Percentiles rank a stretch among this genome's conserved stretches.
These are phyloP conservation scores for Heterodera schachtii DNA, from an alignment of 1,140 invertebrate species.

Conservation along the genomic window DNA sequence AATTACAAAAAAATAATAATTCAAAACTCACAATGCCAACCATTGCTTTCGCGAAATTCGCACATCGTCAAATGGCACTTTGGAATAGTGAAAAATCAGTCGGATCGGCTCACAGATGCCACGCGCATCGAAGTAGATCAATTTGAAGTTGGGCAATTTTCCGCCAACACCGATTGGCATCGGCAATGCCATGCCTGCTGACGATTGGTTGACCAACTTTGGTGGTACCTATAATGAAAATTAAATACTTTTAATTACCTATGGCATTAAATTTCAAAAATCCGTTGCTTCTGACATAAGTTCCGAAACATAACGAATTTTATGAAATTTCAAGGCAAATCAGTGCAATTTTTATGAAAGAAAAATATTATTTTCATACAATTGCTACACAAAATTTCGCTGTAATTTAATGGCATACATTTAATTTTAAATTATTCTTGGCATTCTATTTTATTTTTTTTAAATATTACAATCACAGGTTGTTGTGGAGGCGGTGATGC, in stretches of 20 bases:
- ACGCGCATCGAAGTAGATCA: slow-evolving; percentile 31
- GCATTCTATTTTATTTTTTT: too few relatives aligned
- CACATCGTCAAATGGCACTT: slow-evolving; percentile 37
- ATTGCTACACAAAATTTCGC: too few relatives aligned
- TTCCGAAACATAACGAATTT: too few relatives aligned
- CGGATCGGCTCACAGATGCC: slow-evolving; percentile 29
- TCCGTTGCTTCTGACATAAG: too few relatives aligned
- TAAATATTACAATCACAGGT: background rate
- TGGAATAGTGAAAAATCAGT: slow-evolving; percentile 29
- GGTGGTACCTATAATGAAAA: background rate
- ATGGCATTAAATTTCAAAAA: too few relatives aligned
- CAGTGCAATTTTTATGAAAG: too few relatives aligned
- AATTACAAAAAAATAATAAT: background rate
- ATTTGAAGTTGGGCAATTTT: slow-evolving; percentile 22
- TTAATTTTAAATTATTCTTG: too few relatives aligned
- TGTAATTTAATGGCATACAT: too few relatives aligned
- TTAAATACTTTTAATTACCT: too few relatives aligned
- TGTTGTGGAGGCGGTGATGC: background rate
- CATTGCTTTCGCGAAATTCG: slow-evolving; percentile 45
- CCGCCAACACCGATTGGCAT: slow-evolving; percentile 14
- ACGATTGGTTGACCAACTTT: background rate
- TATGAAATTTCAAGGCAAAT: too few relatives aligned
- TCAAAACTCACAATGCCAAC: slow-evolving; percentile 43
- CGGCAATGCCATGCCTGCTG: slow-evolving; percentile 7
- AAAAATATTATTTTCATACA: too few relatives aligned